A percentile compares a stretch with the other conserved stretches of the same genome.
Conservation (phyloP, 2,888 invertebrate genomes). For the Nomada ferruginata region DNA sequence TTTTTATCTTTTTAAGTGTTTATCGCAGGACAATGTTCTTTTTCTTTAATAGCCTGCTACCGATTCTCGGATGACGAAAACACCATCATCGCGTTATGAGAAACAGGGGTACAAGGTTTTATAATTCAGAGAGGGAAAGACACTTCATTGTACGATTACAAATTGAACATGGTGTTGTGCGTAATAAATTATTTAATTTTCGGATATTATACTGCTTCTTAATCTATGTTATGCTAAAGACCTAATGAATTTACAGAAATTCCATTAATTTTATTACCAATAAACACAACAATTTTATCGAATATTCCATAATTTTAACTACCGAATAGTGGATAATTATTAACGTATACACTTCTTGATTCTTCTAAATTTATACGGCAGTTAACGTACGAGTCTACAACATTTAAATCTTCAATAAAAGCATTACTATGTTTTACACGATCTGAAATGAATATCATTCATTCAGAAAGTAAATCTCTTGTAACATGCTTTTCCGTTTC, state of each 20-base stretch:
- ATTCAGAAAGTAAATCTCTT: neutral
- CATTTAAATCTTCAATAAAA: constrained; percentile 2
- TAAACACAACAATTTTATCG: neutral
- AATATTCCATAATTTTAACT: neutral
- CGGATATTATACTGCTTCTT: constrained; percentile 54
- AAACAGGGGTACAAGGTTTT: constrained; percentile 26
- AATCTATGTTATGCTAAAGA: constrained; percentile 21
- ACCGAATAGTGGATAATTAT: neutral
- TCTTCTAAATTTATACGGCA: neutral
- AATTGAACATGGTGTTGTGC: constrained; percentile 67
- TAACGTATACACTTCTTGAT: neutral
- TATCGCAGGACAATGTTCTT: constrained; percentile 37
- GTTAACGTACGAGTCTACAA: constrained; percentile 3
- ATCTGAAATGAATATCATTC: constrained; percentile 1
- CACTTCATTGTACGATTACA: constrained; percentile 64
- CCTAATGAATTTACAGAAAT: constrained; percentile 29
- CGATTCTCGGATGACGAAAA: constrained; percentile 38
- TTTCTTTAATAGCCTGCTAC: constrained; percentile 20
- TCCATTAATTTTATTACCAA: constrained; percentile 21
- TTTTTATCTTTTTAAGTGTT: constrained; percentile 62
- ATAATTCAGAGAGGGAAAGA: constrained; percentile 38
- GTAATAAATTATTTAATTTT: constrained; percentile 77
- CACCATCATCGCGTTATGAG: constrained; percentile 7
- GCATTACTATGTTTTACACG: neutral
- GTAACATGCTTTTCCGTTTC: neutral